A percentile compares a stretch with the other conserved stretches of the same genome.
These are phyloP conservation scores for Coregonus suidteri DNA, from an alignment of 2,797 vertebrate genomes.

Conservation along the genomic window DNA sequence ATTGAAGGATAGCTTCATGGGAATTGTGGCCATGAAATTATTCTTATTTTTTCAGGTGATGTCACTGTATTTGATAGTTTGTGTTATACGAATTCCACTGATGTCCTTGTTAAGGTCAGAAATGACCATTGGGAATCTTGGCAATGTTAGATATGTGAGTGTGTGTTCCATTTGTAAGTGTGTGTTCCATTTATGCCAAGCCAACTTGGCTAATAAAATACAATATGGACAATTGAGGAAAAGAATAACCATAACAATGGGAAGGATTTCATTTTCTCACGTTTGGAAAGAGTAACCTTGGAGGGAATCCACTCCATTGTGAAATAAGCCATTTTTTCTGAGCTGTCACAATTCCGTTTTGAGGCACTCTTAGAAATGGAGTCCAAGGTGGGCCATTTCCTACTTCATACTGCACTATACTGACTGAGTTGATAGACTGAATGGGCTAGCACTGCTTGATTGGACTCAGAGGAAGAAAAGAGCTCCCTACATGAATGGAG, in stretches of 20 bases:
- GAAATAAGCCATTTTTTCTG: not conserved
- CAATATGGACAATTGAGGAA: not conserved
- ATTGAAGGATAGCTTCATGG: not conserved
- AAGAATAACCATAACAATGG: not conserved
- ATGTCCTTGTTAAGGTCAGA: not conserved
- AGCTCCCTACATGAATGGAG: too few relatives aligned
- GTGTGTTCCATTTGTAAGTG: not conserved
- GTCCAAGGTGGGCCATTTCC: not conserved
- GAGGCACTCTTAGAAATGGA: not conserved
- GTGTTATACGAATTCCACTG: not conserved
- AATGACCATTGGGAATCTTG: not conserved
- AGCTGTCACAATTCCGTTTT: not conserved
- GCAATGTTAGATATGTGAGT: not conserved
- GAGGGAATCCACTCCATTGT: not conserved
- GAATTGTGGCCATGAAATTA: too few relatives aligned
- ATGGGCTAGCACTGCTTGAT: not conserved
- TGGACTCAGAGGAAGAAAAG: too few relatives aligned
- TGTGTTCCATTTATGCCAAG: not conserved
- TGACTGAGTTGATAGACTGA: not conserved
- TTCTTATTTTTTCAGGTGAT: not conserved
- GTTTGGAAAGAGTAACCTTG: not conserved
- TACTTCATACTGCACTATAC: not conserved
- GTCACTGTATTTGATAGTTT: not conserved
- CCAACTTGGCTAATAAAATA: not conserved
- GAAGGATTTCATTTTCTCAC: not conserved